A percentile compares a stretch with the other conserved stretches of the same genome.
phyloP scores from a whole-genome alignment of 2,113 vertebrate species.

The Solea senegalensis region DNA sequence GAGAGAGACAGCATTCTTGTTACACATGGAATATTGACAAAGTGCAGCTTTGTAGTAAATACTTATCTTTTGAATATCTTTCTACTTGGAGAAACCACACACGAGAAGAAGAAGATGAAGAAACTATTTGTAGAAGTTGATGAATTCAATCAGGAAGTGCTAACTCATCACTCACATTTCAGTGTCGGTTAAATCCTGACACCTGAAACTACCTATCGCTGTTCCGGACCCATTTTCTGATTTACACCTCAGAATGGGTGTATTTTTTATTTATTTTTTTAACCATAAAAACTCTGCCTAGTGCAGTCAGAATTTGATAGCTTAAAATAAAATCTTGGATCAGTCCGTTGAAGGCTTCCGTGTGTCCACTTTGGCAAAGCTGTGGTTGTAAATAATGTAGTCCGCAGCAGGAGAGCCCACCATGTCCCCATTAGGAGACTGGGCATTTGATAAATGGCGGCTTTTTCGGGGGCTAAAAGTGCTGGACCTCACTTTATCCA shows the following conservation, averaged over 20 bases:
- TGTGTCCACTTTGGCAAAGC: constrained; percentile 64
- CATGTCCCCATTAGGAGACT: constrained; percentile 30
- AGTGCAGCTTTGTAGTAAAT: too few species aligned
- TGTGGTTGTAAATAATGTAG: constrained; percentile 65
- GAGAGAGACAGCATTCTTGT: too few species aligned
- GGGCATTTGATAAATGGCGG: constrained; percentile 21
- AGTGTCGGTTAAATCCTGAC: too few species aligned
- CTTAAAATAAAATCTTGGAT: constrained; percentile 47
- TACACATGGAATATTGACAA: too few species aligned
- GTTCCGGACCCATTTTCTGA: constrained; percentile 7
- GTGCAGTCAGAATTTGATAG: constrained; percentile 48
- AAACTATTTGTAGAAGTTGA: too few species aligned
- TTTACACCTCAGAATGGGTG: constrained; percentile 14
- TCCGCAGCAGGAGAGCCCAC: constrained; percentile 31
- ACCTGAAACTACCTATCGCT: too few species aligned
- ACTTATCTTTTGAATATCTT: too few species aligned
- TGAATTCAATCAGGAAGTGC: too few species aligned
- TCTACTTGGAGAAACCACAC: too few species aligned
- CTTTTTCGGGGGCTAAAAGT: constrained; percentile 47
- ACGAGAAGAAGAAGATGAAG: too few species aligned
- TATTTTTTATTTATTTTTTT: constrained; percentile 1
- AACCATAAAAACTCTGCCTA: constrained; percentile 17
- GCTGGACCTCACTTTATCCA: constrained; percentile 36
- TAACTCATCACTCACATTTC: too few species aligned
- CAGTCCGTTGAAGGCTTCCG: constrained; percentile 43